Evolutionary conservation across 2,797 vertebrate species (phyloP), one percentile per base, ranked within the genome.

Genomic region (Lophotriccus pileatus): DNA sequence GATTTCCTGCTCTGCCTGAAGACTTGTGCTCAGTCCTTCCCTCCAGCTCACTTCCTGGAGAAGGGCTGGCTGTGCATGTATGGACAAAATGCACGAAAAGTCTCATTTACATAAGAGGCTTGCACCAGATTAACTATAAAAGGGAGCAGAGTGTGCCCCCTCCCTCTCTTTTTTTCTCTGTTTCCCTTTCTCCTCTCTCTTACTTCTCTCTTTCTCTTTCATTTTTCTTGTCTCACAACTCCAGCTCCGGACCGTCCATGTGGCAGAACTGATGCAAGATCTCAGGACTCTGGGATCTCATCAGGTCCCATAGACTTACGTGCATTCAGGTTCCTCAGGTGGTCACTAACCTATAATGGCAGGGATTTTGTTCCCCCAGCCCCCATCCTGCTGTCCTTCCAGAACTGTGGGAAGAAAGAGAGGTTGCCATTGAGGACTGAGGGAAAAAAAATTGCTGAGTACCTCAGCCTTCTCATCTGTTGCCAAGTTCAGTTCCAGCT

Each of bases 161-260:
- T 56, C 32, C 11, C 32, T 30, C 62, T 32, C 10, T 18, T 30
- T 25, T 41, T 30, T 55, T 12, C 18, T 41, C 34, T 20, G 13
- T 10, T 12, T 64, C 12, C n/a, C n/a, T 19, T 19, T 55, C 34
- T 50, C 50, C 10, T 44, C 41, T 8, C 6, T 47, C 30, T 34
- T 28, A 53, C 36, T 25, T 34, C 14, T n/a, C 18, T 43, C 12
- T 13, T 34, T 73, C 56, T 10, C 18, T 12, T 49, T 66, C 34
- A 7, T 37, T 44, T 10, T 44, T 12, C 13, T 37, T 44, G 28
- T 60, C 53, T 44, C 28, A 16, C n/a, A 46, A 13, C 5, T 12
- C 23, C 39, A 47, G 16, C 24, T 64, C 58, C 43, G 16, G 15
- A 13, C 19, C 0, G 0, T 28, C 12, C 46, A 10, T 4, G 2